phyloP scores from a whole-genome alignment of 2,888 invertebrate species.

The Pyrrhosoma nymphula region DNA sequence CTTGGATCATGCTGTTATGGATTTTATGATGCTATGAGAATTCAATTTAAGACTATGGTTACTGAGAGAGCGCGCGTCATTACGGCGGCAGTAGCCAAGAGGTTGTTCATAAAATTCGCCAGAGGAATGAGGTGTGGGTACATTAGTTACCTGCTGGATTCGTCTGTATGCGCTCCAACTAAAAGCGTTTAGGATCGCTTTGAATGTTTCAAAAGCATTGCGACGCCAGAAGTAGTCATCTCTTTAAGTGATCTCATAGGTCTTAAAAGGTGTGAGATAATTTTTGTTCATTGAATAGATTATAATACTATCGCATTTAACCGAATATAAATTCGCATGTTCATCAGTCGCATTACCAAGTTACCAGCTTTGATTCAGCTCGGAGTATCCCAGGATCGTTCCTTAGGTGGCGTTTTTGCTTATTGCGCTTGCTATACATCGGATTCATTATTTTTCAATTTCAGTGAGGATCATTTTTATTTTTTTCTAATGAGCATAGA shows the following conservation, averaged over 20 bases:
- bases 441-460: too few species aligned
- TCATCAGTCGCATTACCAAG: too few species aligned
- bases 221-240: background rate
- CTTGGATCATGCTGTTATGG: background rate
- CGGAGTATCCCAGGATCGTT: too few species aligned
- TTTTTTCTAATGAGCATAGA: too few species aligned
- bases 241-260: background rate
- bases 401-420: too few species aligned
- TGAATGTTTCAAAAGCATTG: background rate
- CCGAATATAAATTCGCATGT: too few species aligned
- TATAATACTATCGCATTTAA: background rate
- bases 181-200: background rate
- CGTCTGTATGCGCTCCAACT: background rate
- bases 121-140: background rate
- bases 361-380: too few species aligned
- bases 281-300: background rate
- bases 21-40: conserved; percentile 31
- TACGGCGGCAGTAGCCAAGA: background rate
- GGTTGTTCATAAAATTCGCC: background rate
- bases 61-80: background rate
- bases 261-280: background rate
- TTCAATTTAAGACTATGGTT: background rate
- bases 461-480: too few species aligned
- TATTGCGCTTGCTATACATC: too few species aligned
- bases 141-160: background rate